Evolutionary conservation across 2,113 vertebrate species (phyloP), one percentile per base, ranked within the genome.

Genomic region (Capra hircus): DNA sequence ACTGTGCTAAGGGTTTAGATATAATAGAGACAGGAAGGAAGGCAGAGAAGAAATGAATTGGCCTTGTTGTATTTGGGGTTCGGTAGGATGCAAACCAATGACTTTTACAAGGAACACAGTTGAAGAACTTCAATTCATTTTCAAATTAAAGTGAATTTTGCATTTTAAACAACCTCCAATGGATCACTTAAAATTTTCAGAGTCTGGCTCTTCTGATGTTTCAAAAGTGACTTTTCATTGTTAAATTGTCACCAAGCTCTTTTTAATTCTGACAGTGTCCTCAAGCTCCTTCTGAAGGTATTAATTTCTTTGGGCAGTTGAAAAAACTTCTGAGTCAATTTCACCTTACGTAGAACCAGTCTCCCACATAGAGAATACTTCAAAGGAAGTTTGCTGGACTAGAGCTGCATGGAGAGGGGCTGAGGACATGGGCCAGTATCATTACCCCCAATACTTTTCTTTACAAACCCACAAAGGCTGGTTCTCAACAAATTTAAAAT

Each of bases 241-340:
- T 95, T 88, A 85, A 88, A 71, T n/a, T 93, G 60, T 95, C 97
- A 85, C 59, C 43, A 50, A 78, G 86, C 64, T 71, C 71, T 80
- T 96, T 98, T 94, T 90, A 96, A 95, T 94, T 92, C 67, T 30
- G n/a, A 84, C 36, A 53, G 36, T 94, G 57, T 97, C 94, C 67
- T 97, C 33, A 28, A 64, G 36, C 33, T 91, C 90, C 28, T 97
- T 90, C 89, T 94, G 45, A 96, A 94, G 87, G 85, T 21, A 80
- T 78, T 97, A 21, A 97, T 93, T 91, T 97, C 82, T 97, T 60
- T 93, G 86, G 88, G 88, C 57, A 86, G 77, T 60, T 86, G 81
- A 62, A 90, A 89, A 83, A 77, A 89, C 62, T 19, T 82, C 57
- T 9, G 13, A 90, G 48, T 91, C 87, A 62, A 94, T 93, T 94